Base-by-base conservation (phyloP, 53 echinoderm and acorn worm species). In the Arbacia lixula region DNA sequence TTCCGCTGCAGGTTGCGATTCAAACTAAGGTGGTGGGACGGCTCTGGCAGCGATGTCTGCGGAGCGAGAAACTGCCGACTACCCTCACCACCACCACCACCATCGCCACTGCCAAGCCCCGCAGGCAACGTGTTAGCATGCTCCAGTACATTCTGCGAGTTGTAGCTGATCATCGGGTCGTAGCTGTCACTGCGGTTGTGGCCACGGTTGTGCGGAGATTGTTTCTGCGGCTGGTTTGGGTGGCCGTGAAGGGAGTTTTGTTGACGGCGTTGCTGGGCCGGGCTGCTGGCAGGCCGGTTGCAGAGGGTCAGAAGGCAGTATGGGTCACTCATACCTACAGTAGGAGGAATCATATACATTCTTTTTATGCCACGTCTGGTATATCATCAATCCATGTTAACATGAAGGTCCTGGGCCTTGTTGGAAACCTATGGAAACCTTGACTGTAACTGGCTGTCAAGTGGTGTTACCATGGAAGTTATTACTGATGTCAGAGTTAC, bases 261-360 rank as follows among this genome's bases (percentile, higher is more conserved):
- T 24, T 56, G 78, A 27, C 21, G 9, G 39, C 30, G 40, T 19
- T 58, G 60, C 37, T 56, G 78, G 38, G 36, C 3, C 4, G 78
- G 60, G 81, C 42, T 63, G 11, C 29, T 43, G 28, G 33, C 61
- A 3, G 42, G 16, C 51, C 86, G 89, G 32, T 77, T 85, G 42
- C 91, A 88, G 6, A 93, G 57, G 25, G 95, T 91, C 71, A 95
- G 76, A 68, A 96, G 72, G 46, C 93, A 96, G 85, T 96, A 96
- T 4, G 96, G 96, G 55, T 96, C 96, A 79, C 96, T 96, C 78
- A 89, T 37, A 22, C 96, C 96, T 96, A 55, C 28, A 38, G n/a
- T n/a, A n/a, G n/a, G n/a, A n/a, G n/a, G n/a, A n/a, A n/a, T n/a
- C n/a, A n/a, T n/a, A n/a, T n/a, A n/a, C n/a, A n/a, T n/a, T n/a